Percentiles rank a stretch among this genome's conserved stretches.
phyloP scores from a whole-genome alignment of 1,140 invertebrate genomes.

The Trigoniulus corallinus region DNA sequence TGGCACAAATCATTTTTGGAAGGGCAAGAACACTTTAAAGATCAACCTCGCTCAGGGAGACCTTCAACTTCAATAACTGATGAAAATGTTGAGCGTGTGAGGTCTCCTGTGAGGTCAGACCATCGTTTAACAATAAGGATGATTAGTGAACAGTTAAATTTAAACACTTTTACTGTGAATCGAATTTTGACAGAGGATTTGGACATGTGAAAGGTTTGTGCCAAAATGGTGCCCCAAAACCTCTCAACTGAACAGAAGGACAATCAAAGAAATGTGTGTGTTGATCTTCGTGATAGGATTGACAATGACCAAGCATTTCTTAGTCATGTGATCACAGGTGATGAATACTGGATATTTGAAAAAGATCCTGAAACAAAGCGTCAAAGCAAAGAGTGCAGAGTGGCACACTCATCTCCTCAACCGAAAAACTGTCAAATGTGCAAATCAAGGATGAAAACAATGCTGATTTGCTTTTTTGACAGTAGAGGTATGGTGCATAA shows the following conservation, averaged over 20 bases:
- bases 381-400: slow-evolving; percentile 6
- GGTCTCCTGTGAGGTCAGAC: not conserved
- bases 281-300: slow-evolving; percentile 3
- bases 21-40: slow-evolving; percentile 10
- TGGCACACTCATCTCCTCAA: not conserved
- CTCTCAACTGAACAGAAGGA: not conserved
- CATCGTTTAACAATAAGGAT: not conserved
- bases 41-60: slow-evolving; percentile 9
- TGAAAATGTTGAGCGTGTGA: not conserved
- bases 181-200: not conserved
- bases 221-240: not conserved
- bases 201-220: not conserved
- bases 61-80: not conserved
- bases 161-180: not conserved
- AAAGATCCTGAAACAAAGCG: slow-evolving; percentile 11
- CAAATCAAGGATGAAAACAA: no score
- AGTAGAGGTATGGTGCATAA: no score
- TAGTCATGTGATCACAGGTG: not conserved
- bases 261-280: not conserved
- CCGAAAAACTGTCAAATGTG: no score
- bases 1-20: slow-evolving; percentile 10
- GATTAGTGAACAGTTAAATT: not conserved
- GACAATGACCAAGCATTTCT: slow-evolving; percentile 1
- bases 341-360: slow-evolving; percentile 8
- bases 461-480: no score